Evolutionary conservation across 1,140 invertebrate species (phyloP), one percentile per base, ranked within the genome.

Genomic region (Pinna nobilis): DNA sequence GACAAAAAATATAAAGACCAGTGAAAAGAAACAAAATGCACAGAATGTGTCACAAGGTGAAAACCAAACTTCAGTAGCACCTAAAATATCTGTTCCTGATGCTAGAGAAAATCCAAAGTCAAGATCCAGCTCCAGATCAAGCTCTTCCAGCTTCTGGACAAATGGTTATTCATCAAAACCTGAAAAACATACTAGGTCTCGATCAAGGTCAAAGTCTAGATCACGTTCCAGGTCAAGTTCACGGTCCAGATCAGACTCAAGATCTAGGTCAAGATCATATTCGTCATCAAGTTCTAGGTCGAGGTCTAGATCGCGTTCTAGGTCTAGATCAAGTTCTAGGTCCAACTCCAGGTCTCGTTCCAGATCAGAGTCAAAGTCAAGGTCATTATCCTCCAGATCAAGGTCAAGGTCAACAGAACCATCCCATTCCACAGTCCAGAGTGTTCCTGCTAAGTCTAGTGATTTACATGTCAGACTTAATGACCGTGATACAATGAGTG

Each of bases 401-500:
- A 65, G 44, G 23, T 71, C 69, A 9, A 13, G 13, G 4, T 18
- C 33, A 32, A 61, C 53, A 39, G 69, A 71, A 3, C 57, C 50
- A 13, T 68, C 72, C 44, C 37, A 68, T 7, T 74, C 72, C 18
- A 60, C 65, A 61, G 50, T 41, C 2, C 64, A 74, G 35, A 63
- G 72, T 53, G 57, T 66, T 13, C 72, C 72, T 30, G 23, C 23
- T 53, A 51, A 30, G 4, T 63, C 39, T 9, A n/a, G n/a, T n/a
- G n/a, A n/a, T n/a, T n/a, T n/a, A n/a, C n/a, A n/a, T n/a, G 25
- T 65, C 30, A 74, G 63, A 55, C 15, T 15, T 39, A 55, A 41
- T 1, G 32, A 28, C 18, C 35, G 23, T 35, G 72, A 74, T 28
- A 25, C 59, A 25, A 50, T 60, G 20, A 74, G 72, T 64, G 72